Percentiles rank a stretch among this genome's conserved stretches.
Evolutionary conservation across 2,113 vertebrate genomes (phyloP).

Genomic region (Sylvilagus bachmani): DNA sequence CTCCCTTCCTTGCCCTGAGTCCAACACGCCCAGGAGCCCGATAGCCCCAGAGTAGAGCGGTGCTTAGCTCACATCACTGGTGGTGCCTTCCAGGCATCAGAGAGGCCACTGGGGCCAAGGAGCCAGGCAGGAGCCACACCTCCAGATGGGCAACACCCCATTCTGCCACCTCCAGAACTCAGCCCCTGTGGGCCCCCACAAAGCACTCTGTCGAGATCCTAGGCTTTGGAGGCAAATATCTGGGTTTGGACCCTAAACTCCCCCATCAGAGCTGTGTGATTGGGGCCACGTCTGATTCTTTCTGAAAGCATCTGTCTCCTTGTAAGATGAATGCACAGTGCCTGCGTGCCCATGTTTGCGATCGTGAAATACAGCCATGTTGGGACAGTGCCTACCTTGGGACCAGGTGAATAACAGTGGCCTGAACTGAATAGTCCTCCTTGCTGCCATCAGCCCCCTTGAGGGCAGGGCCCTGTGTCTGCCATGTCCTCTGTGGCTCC

Average conservation of each 20-base stretch:
- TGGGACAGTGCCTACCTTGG: background rate
- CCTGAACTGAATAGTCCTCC: background rate
- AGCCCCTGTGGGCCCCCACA: background rate
- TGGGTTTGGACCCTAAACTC: background rate
- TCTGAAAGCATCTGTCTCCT: background rate
- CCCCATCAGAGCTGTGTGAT: background rate
- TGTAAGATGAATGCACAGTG: background rate
- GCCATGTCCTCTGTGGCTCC: background rate
- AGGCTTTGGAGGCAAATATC: background rate
- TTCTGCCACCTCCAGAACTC: background rate
- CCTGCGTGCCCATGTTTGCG: background rate
- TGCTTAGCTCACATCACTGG: background rate
- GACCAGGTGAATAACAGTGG: background rate
- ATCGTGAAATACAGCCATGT: too few species aligned
- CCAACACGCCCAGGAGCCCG: background rate
- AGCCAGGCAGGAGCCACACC: background rate
- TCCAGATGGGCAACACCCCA: background rate
- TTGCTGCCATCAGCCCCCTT: too few species aligned
- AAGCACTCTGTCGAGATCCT: background rate
- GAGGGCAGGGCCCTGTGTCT: too few species aligned
- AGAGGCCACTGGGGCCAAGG: background rate
- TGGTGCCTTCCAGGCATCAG: background rate
- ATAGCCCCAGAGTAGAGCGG: background rate
- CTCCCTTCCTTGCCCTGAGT: background rate
- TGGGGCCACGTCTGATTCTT: background rate